Evolutionary conservation across 2,797 vertebrate genomes (phyloP).

Genomic region (Lacerta agilis): DNA sequence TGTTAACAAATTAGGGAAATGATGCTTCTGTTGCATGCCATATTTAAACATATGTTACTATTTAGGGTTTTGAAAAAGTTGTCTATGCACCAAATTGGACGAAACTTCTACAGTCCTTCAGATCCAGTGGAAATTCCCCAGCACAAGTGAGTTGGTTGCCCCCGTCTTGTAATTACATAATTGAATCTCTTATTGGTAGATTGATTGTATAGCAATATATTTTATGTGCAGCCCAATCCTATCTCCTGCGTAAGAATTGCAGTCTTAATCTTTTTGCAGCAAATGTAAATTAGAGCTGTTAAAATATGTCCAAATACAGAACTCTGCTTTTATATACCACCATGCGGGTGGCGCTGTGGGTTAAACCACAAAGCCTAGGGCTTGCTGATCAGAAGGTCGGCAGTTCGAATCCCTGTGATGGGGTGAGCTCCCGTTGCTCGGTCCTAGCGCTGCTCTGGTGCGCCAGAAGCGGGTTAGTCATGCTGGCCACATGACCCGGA

Average conservation of each 20-base stretch:
- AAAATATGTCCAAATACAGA: not conserved
- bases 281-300: not conserved
- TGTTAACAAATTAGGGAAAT: not conserved
- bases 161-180: not conserved
- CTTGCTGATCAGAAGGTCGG: too few species aligned
- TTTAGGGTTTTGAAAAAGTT: constrained; percentile 72
- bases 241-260: not conserved
- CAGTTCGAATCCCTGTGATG: too few species aligned
- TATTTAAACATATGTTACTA: constrained; percentile 45
- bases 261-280: not conserved
- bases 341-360: not conserved
- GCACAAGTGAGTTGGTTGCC: constrained; percentile 61
- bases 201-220: not conserved
- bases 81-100: constrained; percentile 71
- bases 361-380: too few species aligned
- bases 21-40: not conserved
- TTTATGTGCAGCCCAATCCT: not conserved
- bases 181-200: not conserved
- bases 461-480: too few species aligned
- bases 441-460: too few species aligned
- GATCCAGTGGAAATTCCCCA: constrained; percentile 71
- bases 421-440: too few species aligned
- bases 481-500: too few species aligned
- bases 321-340: not conserved
- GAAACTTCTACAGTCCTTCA: constrained; percentile 71